Base-by-base conservation (phyloP, 1,140 invertebrate genomes). In the Drosophila asahinai region DNA sequence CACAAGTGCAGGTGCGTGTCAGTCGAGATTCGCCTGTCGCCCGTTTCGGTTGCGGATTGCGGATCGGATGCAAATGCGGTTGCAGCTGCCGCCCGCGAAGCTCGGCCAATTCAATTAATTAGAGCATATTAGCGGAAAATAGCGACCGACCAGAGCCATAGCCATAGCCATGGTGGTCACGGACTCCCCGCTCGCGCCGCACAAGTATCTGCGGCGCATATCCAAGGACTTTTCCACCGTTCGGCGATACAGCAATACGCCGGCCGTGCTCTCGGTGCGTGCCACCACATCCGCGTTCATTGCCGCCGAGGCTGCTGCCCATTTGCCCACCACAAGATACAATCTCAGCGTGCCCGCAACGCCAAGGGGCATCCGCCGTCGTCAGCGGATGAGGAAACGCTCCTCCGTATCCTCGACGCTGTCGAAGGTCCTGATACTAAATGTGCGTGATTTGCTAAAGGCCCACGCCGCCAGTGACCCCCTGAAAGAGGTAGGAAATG, bases 391-490 rank as follows among this genome's bases (percentile, higher is more conserved):
- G 54, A 82, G 92, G 12, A 93, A 93, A 51, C 90, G 92, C 49
- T 93, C 92, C 22, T 93, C 92, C 2, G 79, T 93, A 40, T 92
- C 92, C 43, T 93, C 92, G 51, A 92, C 92, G 11, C 70, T 93
- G 25, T 93, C 92, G 9, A 92, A 91, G 84, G 91, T 93, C 49
- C 74, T 93, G n/a, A 91, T 93, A 78, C 80, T 93, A 42, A 93
- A 93, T 61, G 92, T 93, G 55, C 86, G 92, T 30, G 92, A 93
- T 82, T 89, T 93, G 79, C 71, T 93, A 45, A 86, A 66, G 72
- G 71, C 75, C 14, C 77, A 84, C 15, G 58, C 86, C 27, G 64
- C 73, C 64, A 72, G 52, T 52, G 77, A 77, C 7, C 64, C 62
- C 5, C 19, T 51, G 0, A 47, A 71, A 57, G 86, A 92, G 91